phyloP scores from a whole-genome alignment of 2,797 vertebrate species.

The Sebastiscus tertius region DNA sequence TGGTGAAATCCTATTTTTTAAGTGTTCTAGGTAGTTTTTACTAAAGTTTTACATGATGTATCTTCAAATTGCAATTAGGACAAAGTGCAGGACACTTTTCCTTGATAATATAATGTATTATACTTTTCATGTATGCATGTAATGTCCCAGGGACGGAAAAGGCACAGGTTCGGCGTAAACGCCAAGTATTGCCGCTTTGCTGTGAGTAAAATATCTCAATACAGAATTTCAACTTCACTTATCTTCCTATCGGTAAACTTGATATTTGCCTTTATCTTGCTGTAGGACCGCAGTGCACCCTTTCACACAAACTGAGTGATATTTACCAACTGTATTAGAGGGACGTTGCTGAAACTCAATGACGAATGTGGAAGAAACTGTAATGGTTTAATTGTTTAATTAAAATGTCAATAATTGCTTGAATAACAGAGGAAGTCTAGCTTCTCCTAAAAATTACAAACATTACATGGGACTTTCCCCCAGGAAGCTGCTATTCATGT shows the following conservation, averaged over 20 bases:
- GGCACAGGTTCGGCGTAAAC: no score
- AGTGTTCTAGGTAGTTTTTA: no score
- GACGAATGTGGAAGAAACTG: neutral
- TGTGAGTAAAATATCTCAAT: neutral
- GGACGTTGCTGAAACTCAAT: neutral
- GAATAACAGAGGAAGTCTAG: neutral
- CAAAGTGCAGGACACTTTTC: no score
- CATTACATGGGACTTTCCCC: no score
- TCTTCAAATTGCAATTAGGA: no score
- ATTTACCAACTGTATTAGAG: neutral
- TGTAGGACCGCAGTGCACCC: neutral
- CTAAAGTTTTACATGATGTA: no score
- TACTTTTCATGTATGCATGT: no score
- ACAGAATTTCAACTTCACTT: neutral
- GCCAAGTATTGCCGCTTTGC: neutral
- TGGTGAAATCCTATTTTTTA: no score
- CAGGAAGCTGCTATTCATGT: neutral
- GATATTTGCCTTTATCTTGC: neutral
- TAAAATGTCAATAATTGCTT: neutral
- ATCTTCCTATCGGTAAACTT: neutral
- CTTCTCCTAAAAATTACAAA: neutral
- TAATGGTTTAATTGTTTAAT: neutral
- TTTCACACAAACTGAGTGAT: neutral
- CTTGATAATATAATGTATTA: no score
- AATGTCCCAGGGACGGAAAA: no score